Evolutionary conservation across 2,797 vertebrate species (phyloP).

Genomic region (Pantherophis alleghaniensis): DNA sequence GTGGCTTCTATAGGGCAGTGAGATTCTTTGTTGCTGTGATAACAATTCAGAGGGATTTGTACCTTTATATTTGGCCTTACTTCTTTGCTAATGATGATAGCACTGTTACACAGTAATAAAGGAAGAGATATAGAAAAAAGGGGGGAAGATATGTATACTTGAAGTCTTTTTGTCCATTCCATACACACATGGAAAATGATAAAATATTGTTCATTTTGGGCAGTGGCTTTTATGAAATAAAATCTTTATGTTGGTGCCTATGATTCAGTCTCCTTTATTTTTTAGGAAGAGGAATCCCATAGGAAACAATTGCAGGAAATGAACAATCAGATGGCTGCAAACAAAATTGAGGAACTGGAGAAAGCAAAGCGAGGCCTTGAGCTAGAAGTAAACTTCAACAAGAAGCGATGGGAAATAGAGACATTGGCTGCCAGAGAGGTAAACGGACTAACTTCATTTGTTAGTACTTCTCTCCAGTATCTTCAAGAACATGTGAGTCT

Average conservation of each 20-base stretch:
- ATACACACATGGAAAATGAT: too few species aligned
- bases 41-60: not conserved
- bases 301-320: constrained; percentile 81
- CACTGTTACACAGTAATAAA: not conserved
- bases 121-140: not conserved
- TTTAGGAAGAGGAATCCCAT: constrained; percentile 81
- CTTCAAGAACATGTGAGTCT: not conserved
- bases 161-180: not conserved
- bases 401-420: constrained; percentile 87
- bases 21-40: not conserved
- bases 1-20: not conserved
- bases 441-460: not conserved
- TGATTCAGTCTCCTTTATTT: constrained; percentile 1
- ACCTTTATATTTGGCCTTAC: not conserved
- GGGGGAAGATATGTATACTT: too few species aligned
- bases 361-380: constrained; percentile 83
- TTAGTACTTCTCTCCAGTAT: not conserved
- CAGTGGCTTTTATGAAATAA: constrained; percentile 4
- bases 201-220: not conserved
- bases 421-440: constrained; percentile 83
- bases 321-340: constrained; percentile 77
- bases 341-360: constrained; percentile 85
- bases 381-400: constrained; percentile 82
- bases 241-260: not conserved
- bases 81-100: not conserved